These are phyloP conservation scores for Watsonalla cultraria DNA, from an alignment of 2,888 invertebrate species.

Conservation along the genomic window DNA sequence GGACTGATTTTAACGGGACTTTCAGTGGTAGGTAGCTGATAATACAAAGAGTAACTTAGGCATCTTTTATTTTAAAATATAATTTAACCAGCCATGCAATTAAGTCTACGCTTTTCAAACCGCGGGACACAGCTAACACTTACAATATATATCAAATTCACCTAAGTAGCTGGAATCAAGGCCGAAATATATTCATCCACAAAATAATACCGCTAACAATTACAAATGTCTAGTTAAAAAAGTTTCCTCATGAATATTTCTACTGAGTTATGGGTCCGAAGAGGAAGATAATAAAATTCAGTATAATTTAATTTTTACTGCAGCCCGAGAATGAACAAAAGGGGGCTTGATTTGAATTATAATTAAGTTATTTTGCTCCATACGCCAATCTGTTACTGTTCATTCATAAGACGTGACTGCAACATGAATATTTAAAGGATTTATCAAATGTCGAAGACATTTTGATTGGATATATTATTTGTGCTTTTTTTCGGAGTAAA, in stretches of 20 bases:
- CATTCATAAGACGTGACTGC: not conserved
- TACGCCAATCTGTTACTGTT: slow-evolving; percentile 15
- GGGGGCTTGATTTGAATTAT: slow-evolving; percentile 57
- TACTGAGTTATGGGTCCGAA: slow-evolving; percentile 55
- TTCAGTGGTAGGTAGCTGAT: too few relatives aligned
- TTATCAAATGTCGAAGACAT: too few relatives aligned
- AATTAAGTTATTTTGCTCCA: slow-evolving; percentile 40
- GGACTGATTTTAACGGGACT: too few relatives aligned
- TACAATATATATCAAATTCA: too few relatives aligned
- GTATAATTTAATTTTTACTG: slow-evolving; percentile 65
- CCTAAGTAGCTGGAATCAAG: not conserved
- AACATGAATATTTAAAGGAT: too few relatives aligned
- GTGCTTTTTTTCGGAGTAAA: not conserved
- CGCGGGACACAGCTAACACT: too few relatives aligned
- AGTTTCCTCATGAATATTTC: slow-evolving; percentile 64
- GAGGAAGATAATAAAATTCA: slow-evolving; percentile 63
- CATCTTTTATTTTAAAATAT: too few relatives aligned
- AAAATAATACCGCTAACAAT: slow-evolving; percentile 29
- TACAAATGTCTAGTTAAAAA: slow-evolving; percentile 52
- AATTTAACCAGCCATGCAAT: too few relatives aligned
- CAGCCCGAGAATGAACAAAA: slow-evolving; percentile 52
- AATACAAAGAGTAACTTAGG: too few relatives aligned
- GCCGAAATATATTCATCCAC: not conserved
- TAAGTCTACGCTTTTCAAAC: too few relatives aligned
- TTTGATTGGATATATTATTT: not conserved